Evolutionary conservation across 2,797 vertebrate genomes (phyloP), one percentile per base, ranked within the genome.

Genomic region (Anguilla pacifica): DNA sequence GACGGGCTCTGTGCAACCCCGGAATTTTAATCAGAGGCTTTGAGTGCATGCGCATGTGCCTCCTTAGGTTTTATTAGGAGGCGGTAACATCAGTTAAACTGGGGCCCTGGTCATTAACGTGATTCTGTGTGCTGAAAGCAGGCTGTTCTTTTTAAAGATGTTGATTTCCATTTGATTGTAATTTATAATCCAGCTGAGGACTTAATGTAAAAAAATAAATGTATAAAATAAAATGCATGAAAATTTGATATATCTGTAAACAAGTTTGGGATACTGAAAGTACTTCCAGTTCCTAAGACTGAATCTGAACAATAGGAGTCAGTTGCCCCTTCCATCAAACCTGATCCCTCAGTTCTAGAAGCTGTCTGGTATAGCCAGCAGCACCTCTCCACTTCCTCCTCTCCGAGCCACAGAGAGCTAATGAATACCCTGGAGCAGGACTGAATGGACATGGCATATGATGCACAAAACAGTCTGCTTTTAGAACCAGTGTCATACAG

Each of bases 381-480:
- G 49, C 91, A 90, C 89, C 88, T 93, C 92, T 88, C 81, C 89
- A 84, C 89, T 91, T 93, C 90, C 88, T 89, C 59, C 61, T 67
- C 61, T 59, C 57, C 3, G 25, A 9, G 25, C 22, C 61, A n/a
- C 61, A 59, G 57, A 59, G 57, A 67, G 61, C 61, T 7, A n/a
- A n/a, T n/a, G 61, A 67, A 67, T 15, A 28, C 25, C 61, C 22
- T 25, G n/a, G 22, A 25, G 22, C 6, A n/a, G 25, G 61, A 2
- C 61, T 67, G 61, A 67, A n/a, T 6, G 25, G 61, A 7, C 25
- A 67, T n/a, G 61, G 61, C 6, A 67, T 67, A 67, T n/a, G 4
- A n/a, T 0, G 25, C 25, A 67, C 22, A 67, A n/a, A 67, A n/a
- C 25, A 67, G 4, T 7, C 15, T 61, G 22, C 61, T n/a, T 67